phyloP scores from a whole-genome alignment of 1,140 invertebrate genomes.

The Drosophila truncata region DNA sequence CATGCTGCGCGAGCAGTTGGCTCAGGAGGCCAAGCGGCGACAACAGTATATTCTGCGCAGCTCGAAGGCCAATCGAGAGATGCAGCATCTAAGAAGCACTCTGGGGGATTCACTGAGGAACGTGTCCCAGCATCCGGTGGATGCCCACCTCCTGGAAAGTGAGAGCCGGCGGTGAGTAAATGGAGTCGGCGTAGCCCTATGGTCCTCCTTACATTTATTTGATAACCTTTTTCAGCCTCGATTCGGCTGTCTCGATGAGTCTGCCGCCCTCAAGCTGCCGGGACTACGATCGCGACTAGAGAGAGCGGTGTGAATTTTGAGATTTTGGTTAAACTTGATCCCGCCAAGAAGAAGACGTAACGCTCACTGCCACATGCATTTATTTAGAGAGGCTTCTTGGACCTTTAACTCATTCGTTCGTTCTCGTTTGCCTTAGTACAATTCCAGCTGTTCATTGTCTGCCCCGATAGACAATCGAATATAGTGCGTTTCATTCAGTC shows the following conservation, averaged over 20 bases:
- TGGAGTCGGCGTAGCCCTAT: too few species aligned
- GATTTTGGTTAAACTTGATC: constrained; percentile 63
- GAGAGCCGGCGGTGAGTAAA: constrained; percentile 89
- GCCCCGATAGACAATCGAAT: constrained; percentile 84
- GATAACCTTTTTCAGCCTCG: constrained; percentile 60
- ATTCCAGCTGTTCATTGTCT: constrained; percentile 83
- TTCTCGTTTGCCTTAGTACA: constrained; percentile 50
- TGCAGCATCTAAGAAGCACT: constrained; percentile 92
- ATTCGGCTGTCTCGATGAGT: constrained; percentile 84
- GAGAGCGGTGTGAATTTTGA: constrained; percentile 24
- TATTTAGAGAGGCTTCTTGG: constrained; percentile 45
- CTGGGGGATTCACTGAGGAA: constrained; percentile 94
- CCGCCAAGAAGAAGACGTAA: constrained; percentile 69
- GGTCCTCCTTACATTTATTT: neutral
- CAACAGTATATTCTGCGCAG: constrained; percentile 94
- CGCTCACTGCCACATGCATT: constrained; percentile 66
- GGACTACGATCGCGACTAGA: constrained; percentile 80
- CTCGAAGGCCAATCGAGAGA: constrained; percentile 93
- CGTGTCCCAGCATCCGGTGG: constrained; percentile 91
- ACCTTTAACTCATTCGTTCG: constrained; percentile 25
- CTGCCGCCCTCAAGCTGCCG: constrained; percentile 79
- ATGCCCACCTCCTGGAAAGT: constrained; percentile 93
- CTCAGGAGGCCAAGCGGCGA: constrained; percentile 93
- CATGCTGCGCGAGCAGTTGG: constrained; percentile 92
- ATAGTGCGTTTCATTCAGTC: constrained; percentile 74